Conservation (phyloP, 2,113 vertebrate species). For the Takifugu flavidus region DNA sequence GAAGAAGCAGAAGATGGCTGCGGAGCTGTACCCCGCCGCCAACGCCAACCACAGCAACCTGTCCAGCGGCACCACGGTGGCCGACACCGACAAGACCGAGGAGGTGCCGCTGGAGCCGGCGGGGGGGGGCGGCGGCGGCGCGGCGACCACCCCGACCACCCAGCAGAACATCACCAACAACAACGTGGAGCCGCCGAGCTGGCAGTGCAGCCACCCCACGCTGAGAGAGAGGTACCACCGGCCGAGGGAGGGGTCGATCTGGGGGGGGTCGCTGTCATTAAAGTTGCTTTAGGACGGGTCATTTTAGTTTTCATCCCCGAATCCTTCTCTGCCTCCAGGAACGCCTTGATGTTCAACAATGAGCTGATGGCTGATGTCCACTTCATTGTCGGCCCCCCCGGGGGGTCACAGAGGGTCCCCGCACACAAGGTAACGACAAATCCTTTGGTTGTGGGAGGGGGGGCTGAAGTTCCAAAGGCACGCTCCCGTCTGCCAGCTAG, state of each 20-base stretch:
- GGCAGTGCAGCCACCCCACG: slow-evolving; percentile 89
- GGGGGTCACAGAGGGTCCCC: slow-evolving; percentile 83
- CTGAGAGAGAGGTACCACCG: slow-evolving; percentile 86
- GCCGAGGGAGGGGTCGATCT: no score
- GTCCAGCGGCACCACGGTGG: slow-evolving; percentile 72
- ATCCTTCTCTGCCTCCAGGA: slow-evolving; percentile 73
- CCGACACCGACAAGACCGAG: slow-evolving; percentile 76
- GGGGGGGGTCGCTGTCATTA: no score
- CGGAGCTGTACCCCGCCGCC: slow-evolving; percentile 85
- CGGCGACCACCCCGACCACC: slow-evolving; percentile 71
- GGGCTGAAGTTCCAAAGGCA: no score
- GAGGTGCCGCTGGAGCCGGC: slow-evolving; percentile 75
- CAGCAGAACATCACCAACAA: slow-evolving; percentile 89
- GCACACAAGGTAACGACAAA: slow-evolving; percentile 87
- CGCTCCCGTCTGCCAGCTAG: no score
- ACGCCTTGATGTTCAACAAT: slow-evolving; percentile 98
- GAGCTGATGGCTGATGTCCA: slow-evolving; percentile 98
- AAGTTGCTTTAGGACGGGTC: no score
- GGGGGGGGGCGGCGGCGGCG: slow-evolving; percentile 53
- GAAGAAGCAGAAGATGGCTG: slow-evolving; percentile 87
- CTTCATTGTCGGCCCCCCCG: slow-evolving; percentile 89
- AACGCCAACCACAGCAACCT: slow-evolving; percentile 75
- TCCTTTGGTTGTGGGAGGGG: no score
- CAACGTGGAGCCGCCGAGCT: slow-evolving; percentile 85
- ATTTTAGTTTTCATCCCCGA: slow-evolving; percentile 9